Percentiles rank a stretch among this genome's conserved stretches.
phyloP scores from a whole-genome alignment of 2,113 vertebrate species.

The Cathartes aura region DNA sequence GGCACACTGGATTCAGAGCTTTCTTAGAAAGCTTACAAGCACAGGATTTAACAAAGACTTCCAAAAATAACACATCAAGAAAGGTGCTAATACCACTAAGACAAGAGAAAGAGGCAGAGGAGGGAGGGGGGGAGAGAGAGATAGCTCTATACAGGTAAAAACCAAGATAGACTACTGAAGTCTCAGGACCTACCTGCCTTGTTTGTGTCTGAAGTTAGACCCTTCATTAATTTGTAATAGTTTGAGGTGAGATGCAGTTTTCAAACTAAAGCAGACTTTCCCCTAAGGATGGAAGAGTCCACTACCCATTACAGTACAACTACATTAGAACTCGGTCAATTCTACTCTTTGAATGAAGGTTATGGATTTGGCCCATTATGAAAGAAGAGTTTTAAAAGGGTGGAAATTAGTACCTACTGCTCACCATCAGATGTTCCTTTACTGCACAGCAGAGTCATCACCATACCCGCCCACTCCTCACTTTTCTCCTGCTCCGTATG shows the following conservation, averaged over 20 bases:
- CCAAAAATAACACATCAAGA: neutral
- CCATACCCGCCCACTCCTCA: neutral
- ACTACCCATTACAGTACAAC: neutral
- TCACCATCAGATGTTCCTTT: neutral
- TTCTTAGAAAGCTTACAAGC: neutral
- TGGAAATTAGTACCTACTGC: neutral
- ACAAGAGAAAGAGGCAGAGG: neutral
- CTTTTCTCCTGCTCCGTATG: neutral
- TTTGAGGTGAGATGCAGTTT: neutral
- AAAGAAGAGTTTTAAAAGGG: neutral
- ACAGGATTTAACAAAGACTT: neutral
- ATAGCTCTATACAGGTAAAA: neutral
- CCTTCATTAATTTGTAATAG: neutral
- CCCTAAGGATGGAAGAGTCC: neutral
- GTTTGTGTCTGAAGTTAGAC: neutral
- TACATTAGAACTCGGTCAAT: neutral
- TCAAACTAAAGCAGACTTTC: neutral
- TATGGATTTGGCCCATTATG: neutral
- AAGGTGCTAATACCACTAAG: neutral
- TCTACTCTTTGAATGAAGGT: neutral
- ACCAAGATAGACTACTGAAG: neutral
- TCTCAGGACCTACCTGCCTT: neutral
- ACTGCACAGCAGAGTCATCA: neutral
- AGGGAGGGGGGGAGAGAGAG: neutral
- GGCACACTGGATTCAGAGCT: neutral